These are phyloP conservation scores for Drosophila arizonae DNA, from an alignment of 1,140 invertebrate species.

Conservation along the genomic window DNA sequence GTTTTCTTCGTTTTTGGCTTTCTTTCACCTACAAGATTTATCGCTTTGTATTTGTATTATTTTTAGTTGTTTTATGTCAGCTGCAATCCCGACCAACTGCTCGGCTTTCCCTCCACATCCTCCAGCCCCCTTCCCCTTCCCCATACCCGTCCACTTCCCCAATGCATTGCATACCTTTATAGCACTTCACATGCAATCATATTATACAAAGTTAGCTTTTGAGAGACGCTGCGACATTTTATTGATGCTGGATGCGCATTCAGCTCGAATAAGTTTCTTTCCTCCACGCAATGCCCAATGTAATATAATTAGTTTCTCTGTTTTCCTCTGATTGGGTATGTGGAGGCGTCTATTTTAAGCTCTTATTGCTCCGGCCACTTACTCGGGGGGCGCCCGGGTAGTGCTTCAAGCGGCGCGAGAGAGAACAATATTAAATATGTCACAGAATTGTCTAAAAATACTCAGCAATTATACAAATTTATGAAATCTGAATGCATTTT, in stretches of 20 bases:
- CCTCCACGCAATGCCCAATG: conserved; percentile 24
- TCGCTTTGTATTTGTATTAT: conserved; percentile 81
- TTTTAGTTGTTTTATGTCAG: conserved; percentile 79
- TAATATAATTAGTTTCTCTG: conserved; percentile 17
- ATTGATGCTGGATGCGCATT: conserved; percentile 24
- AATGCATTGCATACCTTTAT: background rate
- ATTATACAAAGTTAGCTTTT: conserved; percentile 35
- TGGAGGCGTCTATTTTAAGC: conserved; percentile 14
- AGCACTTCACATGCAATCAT: background rate
- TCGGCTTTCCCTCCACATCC: no score
- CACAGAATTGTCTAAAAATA: background rate
- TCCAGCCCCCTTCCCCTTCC: background rate
- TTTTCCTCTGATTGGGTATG: background rate
- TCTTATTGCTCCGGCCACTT: background rate
- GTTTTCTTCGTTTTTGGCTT: conserved; percentile 49
- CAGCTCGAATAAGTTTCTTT: conserved; percentile 22
- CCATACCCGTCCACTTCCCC: background rate
- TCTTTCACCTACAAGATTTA: conserved; percentile 82
- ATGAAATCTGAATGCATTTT: no score
- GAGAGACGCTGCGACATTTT: conserved; percentile 19
- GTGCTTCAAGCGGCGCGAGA: background rate
- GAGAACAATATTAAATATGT: background rate
- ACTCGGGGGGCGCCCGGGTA: background rate
- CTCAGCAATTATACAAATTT: background rate
- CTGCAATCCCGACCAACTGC: conserved; percentile 37